phyloP scores from a whole-genome alignment of 2,113 vertebrate genomes.

The Mustela nigripes region DNA sequence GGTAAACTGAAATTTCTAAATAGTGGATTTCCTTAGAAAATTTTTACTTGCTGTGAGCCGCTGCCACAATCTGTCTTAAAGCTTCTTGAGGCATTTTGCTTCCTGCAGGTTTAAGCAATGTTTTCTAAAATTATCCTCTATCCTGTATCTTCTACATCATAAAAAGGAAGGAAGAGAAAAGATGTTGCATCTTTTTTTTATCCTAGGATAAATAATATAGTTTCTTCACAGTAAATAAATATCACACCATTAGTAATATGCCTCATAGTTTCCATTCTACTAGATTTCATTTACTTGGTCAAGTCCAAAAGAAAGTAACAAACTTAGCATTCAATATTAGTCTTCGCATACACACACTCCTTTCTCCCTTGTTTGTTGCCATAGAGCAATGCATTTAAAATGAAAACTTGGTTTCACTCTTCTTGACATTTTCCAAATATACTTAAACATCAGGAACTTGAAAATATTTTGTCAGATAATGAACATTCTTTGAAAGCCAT shows the following conservation, averaged over 20 bases:
- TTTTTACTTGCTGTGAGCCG: background rate
- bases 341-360: background rate
- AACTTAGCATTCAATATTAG: background rate
- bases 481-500: constrained; percentile 10
- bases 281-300: background rate
- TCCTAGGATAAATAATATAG: constrained; percentile 31
- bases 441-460: constrained; percentile 22
- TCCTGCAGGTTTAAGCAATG: background rate
- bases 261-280: background rate
- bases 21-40: background rate
- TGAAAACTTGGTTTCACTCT: constrained; percentile 20
- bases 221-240: constrained; percentile 57
- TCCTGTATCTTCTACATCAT: background rate
- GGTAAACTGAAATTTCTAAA: constrained; percentile 49
- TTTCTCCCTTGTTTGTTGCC: constrained; percentile 16
- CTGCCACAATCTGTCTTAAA: background rate
- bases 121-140: constrained; percentile 61
- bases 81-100: background rate
- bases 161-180: background rate
- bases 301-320: constrained; percentile 28
- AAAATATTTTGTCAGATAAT: constrained; percentile 48
- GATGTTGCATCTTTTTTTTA: constrained; percentile 2
- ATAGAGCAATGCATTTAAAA: constrained; percentile 44
- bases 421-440: constrained; percentile 58
- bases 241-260: background rate